Conservation (phyloP, 2,113 vertebrate species). For the Catagonus wagneri region DNA sequence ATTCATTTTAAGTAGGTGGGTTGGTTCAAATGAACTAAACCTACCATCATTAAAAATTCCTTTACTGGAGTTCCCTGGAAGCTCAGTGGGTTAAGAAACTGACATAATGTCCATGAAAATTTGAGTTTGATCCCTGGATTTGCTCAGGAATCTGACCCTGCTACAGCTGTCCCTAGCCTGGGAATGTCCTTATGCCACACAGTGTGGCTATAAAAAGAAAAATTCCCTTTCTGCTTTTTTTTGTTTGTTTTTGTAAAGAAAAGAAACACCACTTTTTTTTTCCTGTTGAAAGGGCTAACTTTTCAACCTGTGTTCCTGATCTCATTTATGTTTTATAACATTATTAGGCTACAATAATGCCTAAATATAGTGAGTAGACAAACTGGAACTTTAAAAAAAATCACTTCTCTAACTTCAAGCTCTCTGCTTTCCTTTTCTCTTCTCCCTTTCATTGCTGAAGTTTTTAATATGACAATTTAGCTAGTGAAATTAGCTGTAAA, state of each 20-base stretch:
- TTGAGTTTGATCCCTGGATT: too few relatives aligned
- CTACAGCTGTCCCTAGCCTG: too few relatives aligned
- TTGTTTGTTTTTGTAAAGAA: background rate
- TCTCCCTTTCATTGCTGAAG: background rate
- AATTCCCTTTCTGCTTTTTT: background rate
- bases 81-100: too few relatives aligned
- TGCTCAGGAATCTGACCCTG: too few relatives aligned
- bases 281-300: background rate
- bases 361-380: background rate
- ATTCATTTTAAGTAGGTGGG: background rate
- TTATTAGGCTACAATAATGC: background rate
- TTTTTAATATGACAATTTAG: background rate
- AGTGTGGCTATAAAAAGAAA: too few relatives aligned
- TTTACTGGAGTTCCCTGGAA: background rate
- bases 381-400: background rate
- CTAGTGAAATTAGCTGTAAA: constrained; percentile 12
- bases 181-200: too few relatives aligned
- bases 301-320: background rate
- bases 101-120: too few relatives aligned
- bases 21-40: background rate
- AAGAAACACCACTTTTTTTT: background rate
- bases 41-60: background rate
- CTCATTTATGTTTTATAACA: background rate
- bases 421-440: background rate
- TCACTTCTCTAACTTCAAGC: background rate